Conservation (phyloP, 2,888 invertebrate genomes). For the Megaustenia siamemsis region DNA sequence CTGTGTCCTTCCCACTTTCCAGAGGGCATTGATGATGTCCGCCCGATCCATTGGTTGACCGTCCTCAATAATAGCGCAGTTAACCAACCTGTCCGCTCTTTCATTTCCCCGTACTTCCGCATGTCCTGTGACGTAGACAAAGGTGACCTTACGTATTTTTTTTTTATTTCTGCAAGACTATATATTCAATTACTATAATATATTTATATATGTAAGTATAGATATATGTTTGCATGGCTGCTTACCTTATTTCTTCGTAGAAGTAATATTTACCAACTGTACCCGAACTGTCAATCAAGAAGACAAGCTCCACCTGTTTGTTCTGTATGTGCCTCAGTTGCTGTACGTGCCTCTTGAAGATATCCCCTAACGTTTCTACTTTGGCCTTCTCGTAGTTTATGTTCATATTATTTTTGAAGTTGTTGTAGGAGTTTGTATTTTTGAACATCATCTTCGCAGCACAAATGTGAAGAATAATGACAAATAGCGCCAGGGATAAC, state of each 20-base stretch:
- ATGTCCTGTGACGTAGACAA: too few relatives aligned
- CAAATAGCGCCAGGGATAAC: background rate
- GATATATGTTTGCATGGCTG: too few relatives aligned
- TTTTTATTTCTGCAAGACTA: too few relatives aligned
- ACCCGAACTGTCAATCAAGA: slow-evolving; percentile 86
- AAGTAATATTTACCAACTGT: slow-evolving; percentile 86
- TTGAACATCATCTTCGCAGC: slow-evolving; percentile 36
- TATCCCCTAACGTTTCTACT: slow-evolving; percentile 82
- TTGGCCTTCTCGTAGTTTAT: slow-evolving; percentile 77
- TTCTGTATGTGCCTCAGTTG: slow-evolving; percentile 80
- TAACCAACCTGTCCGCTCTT: too few relatives aligned
- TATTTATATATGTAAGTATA: too few relatives aligned
- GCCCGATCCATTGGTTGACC: too few relatives aligned
- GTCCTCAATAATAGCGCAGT: too few relatives aligned
- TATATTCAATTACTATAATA: too few relatives aligned
- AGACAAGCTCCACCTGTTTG: slow-evolving; percentile 84
- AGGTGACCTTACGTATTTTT: too few relatives aligned
- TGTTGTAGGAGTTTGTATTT: slow-evolving; percentile 53
- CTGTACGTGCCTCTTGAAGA: slow-evolving; percentile 83
- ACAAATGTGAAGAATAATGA: background rate
- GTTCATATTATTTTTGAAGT: slow-evolving; percentile 54
- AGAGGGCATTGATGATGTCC: too few relatives aligned
- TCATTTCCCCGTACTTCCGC: too few relatives aligned
- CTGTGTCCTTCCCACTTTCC: too few relatives aligned
- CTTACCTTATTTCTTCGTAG: slow-evolving; percentile 83